Percentiles rank a stretch among this genome's conserved stretches.
Evolutionary conservation across 2,797 vertebrate genomes (phyloP).

Genomic region (Helostoma temminkii): DNA sequence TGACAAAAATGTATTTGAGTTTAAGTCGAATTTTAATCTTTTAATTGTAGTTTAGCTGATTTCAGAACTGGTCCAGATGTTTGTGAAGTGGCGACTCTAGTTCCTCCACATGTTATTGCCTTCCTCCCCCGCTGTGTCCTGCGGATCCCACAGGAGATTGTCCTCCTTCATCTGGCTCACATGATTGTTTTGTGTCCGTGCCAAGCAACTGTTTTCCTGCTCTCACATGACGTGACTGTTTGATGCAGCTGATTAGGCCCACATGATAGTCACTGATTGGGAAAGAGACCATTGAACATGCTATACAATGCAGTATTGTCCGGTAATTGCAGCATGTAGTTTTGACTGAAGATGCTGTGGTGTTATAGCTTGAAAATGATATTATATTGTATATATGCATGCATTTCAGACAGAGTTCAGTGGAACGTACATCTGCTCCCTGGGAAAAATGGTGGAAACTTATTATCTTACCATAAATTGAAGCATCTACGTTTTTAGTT

Average conservation of each 20-base stretch:
- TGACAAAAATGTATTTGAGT: too few species aligned
- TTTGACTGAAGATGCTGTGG: background rate
- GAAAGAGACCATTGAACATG: background rate
- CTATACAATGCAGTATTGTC: background rate
- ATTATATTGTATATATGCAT: too few species aligned
- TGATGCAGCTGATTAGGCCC: slow-evolving; percentile 41
- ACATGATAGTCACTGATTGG: slow-evolving; percentile 40
- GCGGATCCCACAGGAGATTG: background rate
- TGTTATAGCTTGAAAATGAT: too few species aligned
- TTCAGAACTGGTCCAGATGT: background rate
- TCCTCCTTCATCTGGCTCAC: slow-evolving; percentile 34
- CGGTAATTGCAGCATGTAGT: background rate
- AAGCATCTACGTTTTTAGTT: too few species aligned
- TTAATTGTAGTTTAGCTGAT: background rate
- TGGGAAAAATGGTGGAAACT: too few species aligned
- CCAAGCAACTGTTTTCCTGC: background rate
- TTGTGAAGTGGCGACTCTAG: background rate
- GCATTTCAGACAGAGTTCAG: too few species aligned
- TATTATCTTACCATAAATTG: too few species aligned
- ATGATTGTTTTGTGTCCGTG: slow-evolving; percentile 14
- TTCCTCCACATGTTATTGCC: background rate
- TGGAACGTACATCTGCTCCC: too few species aligned
- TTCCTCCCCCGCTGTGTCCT: background rate
- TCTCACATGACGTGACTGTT: slow-evolving; percentile 35
- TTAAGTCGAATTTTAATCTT: too few species aligned